phyloP scores from a whole-genome alignment of 2,888 invertebrate species.

The Drosophila emarginata region DNA sequence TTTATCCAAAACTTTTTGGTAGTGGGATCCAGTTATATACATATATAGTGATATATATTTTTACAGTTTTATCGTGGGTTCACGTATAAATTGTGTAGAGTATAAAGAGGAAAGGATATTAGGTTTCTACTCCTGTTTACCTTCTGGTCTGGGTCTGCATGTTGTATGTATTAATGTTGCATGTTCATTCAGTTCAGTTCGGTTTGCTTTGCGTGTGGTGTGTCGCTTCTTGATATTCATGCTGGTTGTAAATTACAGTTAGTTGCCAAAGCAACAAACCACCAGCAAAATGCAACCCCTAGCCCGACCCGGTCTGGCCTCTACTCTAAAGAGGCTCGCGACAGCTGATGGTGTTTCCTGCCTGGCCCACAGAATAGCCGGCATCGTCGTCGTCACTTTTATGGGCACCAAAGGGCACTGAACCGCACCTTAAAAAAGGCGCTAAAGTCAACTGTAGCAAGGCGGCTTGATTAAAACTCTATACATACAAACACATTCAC shows the following conservation, averaged over 20 bases:
- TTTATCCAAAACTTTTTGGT: too few species aligned
- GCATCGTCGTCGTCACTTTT: conserved; percentile 52
- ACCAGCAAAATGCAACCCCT: conserved; percentile 60
- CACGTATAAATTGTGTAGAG: background rate
- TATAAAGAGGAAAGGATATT: background rate
- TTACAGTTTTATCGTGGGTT: background rate
- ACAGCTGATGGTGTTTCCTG: conserved; percentile 72
- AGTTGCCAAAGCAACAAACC: conserved; percentile 38
- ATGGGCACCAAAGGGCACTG: conserved; percentile 76
- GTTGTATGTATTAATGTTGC: conserved; percentile 54
- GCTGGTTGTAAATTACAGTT: conserved; percentile 62
- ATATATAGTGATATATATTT: background rate
- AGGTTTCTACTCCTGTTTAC: conserved; percentile 5
- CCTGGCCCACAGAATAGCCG: conserved; percentile 43
- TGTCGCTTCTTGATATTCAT: conserved; percentile 23
- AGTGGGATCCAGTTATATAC: too few species aligned
- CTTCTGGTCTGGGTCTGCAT: conserved; percentile 4
- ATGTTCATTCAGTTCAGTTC: conserved; percentile 52
- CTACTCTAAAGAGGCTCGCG: conserved; percentile 41
- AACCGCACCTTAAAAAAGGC: conserved; percentile 75
- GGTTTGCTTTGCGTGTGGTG: conserved; percentile 46
- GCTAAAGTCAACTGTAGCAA: conserved; percentile 69
- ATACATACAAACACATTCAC: conserved; percentile 37
- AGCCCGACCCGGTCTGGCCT: conserved; percentile 18
- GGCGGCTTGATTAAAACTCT: conserved; percentile 72